phyloP scores from a whole-genome alignment of 2,888 invertebrate species.

The Drosophila testacea region DNA sequence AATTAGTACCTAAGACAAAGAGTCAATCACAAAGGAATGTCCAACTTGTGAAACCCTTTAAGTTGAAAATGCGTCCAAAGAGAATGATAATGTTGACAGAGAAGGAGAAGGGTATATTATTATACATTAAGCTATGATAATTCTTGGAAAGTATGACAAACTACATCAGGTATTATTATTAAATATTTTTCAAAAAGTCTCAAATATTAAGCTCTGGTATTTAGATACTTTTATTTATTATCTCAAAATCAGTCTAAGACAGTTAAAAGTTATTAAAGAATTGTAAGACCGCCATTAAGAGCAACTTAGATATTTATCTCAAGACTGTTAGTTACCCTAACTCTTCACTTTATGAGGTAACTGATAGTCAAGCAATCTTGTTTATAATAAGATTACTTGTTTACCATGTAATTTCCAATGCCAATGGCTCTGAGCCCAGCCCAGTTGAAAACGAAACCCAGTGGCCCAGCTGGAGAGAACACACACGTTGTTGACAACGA shows the following conservation, averaged over 20 bases:
- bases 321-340: background rate
- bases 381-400: constrained; percentile 17
- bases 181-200: too few species aligned
- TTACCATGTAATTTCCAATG: constrained; percentile 41
- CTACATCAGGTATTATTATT: too few species aligned
- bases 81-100: background rate
- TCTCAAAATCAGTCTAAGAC: too few species aligned
- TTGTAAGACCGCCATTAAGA: background rate
- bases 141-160: too few species aligned
- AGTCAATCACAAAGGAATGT: constrained; percentile 28
- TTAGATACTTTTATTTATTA: too few species aligned
- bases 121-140: too few species aligned
- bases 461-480: constrained; percentile 47
- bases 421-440: constrained; percentile 34
- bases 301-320: background rate
- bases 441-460: constrained; percentile 12
- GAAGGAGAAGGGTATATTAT: background rate
- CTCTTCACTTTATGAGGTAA: constrained; percentile 2
- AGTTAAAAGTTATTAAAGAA: background rate
- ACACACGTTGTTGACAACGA: constrained; percentile 33
- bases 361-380: constrained; percentile 2
- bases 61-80: background rate
- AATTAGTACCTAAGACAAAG: constrained; percentile 18
- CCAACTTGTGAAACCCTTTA: constrained; percentile 14
- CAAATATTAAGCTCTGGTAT: too few species aligned